These are phyloP conservation scores for Boleophthalmus pectinirostris DNA, from an alignment of 2,113 vertebrate genomes.

Conservation along the genomic window DNA sequence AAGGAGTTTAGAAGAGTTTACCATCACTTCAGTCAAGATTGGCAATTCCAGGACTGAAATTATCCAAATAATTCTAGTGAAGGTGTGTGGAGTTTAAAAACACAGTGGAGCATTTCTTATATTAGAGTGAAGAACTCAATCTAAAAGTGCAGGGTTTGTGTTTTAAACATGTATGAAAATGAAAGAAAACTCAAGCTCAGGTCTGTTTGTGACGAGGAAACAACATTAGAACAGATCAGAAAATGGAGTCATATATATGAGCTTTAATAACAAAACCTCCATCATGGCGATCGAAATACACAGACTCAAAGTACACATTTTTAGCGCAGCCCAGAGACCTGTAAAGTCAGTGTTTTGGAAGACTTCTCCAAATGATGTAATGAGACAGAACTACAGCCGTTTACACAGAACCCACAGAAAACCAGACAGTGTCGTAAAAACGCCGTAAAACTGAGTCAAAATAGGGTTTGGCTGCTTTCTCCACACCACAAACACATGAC, in stretches of 20 bases:
- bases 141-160: too few species aligned
- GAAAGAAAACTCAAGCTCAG: too few species aligned
- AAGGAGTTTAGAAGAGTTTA: too few species aligned
- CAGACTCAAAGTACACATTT: constrained; percentile 3
- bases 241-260: neutral
- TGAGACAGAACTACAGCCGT: constrained; percentile 14
- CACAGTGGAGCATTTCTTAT: too few species aligned
- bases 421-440: constrained; percentile 23
- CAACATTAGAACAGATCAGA: too few species aligned
- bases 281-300: neutral
- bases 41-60: too few species aligned
- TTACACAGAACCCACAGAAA: constrained; percentile 9
- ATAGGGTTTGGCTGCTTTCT: constrained; percentile 12
- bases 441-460: constrained; percentile 5
- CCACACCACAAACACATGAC: constrained; percentile 25
- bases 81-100: too few species aligned
- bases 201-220: too few species aligned
- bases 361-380: constrained; percentile 10
- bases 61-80: too few species aligned
- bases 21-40: too few species aligned
- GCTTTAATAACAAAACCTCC: neutral
- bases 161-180: too few species aligned
- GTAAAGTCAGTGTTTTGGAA: neutral
- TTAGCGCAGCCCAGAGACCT: constrained; percentile 18
- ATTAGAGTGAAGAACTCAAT: too few species aligned